phyloP scores from a whole-genome alignment of 2,888 invertebrate species.

The Drosophila fulvimacula region DNA sequence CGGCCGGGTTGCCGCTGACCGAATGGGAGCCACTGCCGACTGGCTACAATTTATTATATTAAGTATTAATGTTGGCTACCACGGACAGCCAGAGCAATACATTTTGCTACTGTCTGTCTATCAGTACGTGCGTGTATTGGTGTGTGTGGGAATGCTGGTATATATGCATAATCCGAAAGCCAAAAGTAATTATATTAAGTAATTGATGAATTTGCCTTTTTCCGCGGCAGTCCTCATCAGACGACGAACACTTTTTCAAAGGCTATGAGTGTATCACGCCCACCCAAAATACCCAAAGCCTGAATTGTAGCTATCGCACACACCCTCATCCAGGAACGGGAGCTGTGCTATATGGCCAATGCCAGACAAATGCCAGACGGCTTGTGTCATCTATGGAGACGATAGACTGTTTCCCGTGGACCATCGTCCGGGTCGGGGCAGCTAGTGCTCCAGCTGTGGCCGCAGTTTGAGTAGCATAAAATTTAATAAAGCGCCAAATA shows the following conservation, averaged over 20 bases:
- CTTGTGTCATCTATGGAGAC: slow-evolving; percentile 10
- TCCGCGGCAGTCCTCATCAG: slow-evolving; percentile 59
- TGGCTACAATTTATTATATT: slow-evolving; percentile 82
- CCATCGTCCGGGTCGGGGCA: slow-evolving; percentile 3
- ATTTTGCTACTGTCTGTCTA: slow-evolving; percentile 12
- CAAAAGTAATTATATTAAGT: slow-evolving; percentile 83
- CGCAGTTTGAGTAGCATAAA: slow-evolving; percentile 55
- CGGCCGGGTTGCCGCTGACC: slow-evolving; percentile 20
- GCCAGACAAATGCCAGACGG: slow-evolving; percentile 52
- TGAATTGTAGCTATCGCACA: slow-evolving; percentile 41
- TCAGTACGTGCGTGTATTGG: slow-evolving; percentile 10
- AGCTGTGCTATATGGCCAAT: slow-evolving; percentile 39
- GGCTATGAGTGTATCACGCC: slow-evolving; percentile 33
- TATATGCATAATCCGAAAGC: slow-evolving; percentile 82
- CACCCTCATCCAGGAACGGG: slow-evolving; percentile 9
- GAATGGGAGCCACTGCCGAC: slow-evolving; percentile 67
- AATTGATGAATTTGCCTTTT: slow-evolving; percentile 82
- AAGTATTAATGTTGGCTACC: slow-evolving; percentile 78
- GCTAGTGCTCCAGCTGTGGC: slow-evolving; percentile 10
- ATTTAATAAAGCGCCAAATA: slow-evolving; percentile 77
- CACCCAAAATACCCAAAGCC: neutral
- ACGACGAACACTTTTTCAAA: slow-evolving; percentile 45
- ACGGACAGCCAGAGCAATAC: slow-evolving; percentile 42
- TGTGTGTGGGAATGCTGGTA: slow-evolving; percentile 40
- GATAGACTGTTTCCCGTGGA: slow-evolving; percentile 30